Conservation (phyloP, 2,888 invertebrate species). For the Harpalus rubripes region DNA sequence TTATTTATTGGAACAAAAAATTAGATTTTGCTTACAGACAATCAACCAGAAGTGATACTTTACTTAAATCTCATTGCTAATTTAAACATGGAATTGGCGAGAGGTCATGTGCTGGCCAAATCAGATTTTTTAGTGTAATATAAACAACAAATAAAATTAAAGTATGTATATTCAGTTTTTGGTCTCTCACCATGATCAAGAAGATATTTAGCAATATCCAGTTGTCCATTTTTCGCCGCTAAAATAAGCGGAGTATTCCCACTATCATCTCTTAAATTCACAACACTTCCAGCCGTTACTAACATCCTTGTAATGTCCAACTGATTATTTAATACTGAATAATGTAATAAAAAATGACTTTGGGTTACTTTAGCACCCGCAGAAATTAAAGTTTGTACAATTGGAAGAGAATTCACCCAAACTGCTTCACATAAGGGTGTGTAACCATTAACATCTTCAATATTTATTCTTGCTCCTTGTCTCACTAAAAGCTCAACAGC, state of each 20-base stretch:
- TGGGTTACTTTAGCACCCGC: constrained; percentile 86
- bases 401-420: constrained; percentile 81
- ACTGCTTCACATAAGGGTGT: constrained; percentile 87
- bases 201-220: constrained; percentile 79
- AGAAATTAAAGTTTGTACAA: constrained; percentile 81
- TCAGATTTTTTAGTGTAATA: too few relatives aligned
- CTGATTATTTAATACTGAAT: constrained; percentile 83
- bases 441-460: constrained; percentile 85
- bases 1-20: too few relatives aligned
- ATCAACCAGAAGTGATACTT: too few relatives aligned
- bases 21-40: too few relatives aligned
- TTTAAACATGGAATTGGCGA: too few relatives aligned
- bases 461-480: constrained; percentile 82
- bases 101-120: too few relatives aligned
- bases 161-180: not conserved
- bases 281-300: constrained; percentile 80
- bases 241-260: constrained; percentile 85
- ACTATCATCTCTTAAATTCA: constrained; percentile 83
- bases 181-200: constrained; percentile 79
- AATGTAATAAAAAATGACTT: constrained; percentile 85
- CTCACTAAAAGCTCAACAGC: constrained; percentile 78
- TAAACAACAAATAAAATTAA: too few relatives aligned
- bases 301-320: constrained; percentile 81
- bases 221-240: constrained; percentile 79
- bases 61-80: too few relatives aligned